Percentiles rank a stretch among this genome's conserved stretches.
Conservation (phyloP, 2,797 vertebrate species). For the Acrossocheilus fasciatus region DNA sequence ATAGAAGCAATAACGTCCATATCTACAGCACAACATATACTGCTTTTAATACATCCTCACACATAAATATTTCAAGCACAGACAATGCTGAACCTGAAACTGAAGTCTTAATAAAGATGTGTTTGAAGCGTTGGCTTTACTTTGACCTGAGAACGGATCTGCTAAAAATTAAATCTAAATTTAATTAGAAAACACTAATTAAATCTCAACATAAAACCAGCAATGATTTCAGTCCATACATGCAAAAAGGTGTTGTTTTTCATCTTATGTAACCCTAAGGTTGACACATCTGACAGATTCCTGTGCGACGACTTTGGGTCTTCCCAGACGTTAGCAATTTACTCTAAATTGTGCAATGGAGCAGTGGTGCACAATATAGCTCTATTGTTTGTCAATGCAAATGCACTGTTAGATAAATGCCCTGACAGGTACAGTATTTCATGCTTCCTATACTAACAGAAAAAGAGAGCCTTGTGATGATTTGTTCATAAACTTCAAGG, state of each 20-base stretch:
- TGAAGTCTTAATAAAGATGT: background rate
- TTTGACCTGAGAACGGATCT: conserved; percentile 1
- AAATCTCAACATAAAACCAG: background rate
- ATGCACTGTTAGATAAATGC: conserved; percentile 61
- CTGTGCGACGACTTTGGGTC: background rate
- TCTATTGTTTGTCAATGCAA: conserved; percentile 63
- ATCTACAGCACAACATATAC: background rate
- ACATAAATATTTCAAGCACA: conserved; percentile 27
- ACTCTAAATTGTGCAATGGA: conserved; percentile 53
- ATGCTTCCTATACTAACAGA: conserved; percentile 44
- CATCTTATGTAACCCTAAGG: background rate
- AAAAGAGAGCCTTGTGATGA: conserved; percentile 15
- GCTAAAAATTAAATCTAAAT: background rate
- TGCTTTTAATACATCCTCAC: conserved; percentile 42
- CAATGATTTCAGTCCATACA: conserved; percentile 4
- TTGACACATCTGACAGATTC: conserved; percentile 14
- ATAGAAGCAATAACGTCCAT: conserved; percentile 3
- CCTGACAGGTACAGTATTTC: conserved; percentile 56
- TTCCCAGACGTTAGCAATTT: conserved; percentile 32
- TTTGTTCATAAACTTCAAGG: background rate
- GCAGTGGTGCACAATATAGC: conserved; percentile 47
- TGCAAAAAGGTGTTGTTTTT: conserved; percentile 15
- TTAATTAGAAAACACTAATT: background rate
- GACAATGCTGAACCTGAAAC: conserved; percentile 31
- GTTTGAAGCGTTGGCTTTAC: background rate